These are phyloP conservation scores for Archips xylosteana DNA, from an alignment of 2,888 invertebrate genomes.

Conservation along the genomic window DNA sequence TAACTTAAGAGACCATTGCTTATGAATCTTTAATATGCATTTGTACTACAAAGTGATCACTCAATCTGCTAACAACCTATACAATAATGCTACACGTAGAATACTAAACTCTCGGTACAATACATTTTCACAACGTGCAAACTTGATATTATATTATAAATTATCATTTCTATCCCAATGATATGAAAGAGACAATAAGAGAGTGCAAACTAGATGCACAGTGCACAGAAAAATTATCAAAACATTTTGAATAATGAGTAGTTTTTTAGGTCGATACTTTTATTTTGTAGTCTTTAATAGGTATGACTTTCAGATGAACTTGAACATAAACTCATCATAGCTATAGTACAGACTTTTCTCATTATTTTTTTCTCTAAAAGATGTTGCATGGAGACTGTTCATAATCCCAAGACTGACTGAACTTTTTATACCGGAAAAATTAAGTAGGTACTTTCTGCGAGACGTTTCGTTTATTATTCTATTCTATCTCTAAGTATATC, in stretches of 20 bases:
- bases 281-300: too few species aligned
- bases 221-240: constrained; percentile 33
- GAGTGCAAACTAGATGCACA: constrained; percentile 52
- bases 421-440: too few species aligned
- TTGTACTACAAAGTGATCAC: constrained; percentile 5
- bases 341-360: too few species aligned
- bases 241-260: constrained; percentile 30
- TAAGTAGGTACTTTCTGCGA: too few species aligned
- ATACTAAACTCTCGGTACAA: constrained; percentile 23
- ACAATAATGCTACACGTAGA: background rate
- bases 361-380: too few species aligned
- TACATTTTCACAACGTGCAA: constrained; percentile 46
- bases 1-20: background rate
- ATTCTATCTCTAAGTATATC: too few species aligned
- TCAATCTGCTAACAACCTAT: constrained; percentile 14
- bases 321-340: too few species aligned
- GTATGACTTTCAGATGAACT: too few species aligned
- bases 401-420: too few species aligned
- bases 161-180: constrained; percentile 47
- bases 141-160: constrained; percentile 49
- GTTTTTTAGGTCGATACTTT: background rate
- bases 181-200: constrained; percentile 56
- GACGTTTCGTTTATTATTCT: too few species aligned
- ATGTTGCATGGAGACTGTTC: too few species aligned
- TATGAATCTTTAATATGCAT: background rate